Conservation (phyloP, 2,113 vertebrate genomes). For the Rhinichthys klamathensis region DNA sequence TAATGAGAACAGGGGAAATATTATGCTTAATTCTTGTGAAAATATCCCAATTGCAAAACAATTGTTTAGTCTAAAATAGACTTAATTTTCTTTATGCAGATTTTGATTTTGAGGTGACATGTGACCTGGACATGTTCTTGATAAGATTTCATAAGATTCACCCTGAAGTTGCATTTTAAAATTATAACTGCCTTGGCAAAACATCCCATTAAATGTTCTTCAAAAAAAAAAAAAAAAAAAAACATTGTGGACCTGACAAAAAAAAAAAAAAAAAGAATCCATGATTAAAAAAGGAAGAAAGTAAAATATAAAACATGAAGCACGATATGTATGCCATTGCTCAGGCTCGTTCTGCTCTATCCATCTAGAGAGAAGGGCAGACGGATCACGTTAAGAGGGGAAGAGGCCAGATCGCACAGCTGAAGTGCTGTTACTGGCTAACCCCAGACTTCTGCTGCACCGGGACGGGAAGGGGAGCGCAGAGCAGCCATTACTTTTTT, state of each 20-base stretch:
- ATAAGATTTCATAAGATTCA: background rate
- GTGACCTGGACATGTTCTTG: background rate
- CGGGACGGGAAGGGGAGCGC: conserved; percentile 11
- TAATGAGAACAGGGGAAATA: background rate
- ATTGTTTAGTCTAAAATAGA: background rate
- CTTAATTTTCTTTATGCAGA: background rate
- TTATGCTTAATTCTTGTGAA: background rate
- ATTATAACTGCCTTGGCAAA: background rate
- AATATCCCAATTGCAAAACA: background rate
- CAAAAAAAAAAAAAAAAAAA: conserved; percentile 6
- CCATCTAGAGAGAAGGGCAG: conserved; percentile 18
- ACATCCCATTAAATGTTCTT: conserved; percentile 22
- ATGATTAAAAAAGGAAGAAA: background rate
- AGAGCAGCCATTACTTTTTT: conserved; percentile 63
- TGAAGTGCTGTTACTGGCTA: conserved; percentile 50
- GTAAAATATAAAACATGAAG: conserved; percentile 3
- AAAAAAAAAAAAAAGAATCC: background rate
- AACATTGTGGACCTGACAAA: background rate
- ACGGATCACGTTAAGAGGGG: conserved; percentile 22
- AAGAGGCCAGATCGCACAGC: conserved; percentile 47
- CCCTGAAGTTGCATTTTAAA: background rate
- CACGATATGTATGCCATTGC: conserved; percentile 41
- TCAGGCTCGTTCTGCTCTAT: conserved; percentile 31
- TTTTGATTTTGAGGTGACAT: background rate
- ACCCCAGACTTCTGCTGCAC: conserved; percentile 49